phyloP scores from a whole-genome alignment of 2,113 vertebrate genomes.

The Piprites chloris region DNA sequence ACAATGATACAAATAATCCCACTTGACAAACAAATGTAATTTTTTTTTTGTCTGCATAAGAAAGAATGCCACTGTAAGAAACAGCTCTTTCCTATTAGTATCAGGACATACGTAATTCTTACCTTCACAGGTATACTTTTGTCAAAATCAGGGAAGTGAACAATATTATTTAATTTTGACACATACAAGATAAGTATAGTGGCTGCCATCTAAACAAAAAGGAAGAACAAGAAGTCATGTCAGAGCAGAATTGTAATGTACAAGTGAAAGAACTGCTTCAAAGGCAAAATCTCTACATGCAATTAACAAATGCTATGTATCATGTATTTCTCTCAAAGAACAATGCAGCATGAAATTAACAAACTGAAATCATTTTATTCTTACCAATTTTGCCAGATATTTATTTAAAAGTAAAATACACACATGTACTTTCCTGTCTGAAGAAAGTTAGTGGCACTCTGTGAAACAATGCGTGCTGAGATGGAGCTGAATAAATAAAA shows the following conservation, averaged over 20 bases:
- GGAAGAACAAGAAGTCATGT: not conserved
- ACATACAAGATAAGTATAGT: constrained; percentile 78
- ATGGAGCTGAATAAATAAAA: not conserved
- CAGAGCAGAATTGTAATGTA: not conserved
- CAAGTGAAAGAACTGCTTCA: not conserved
- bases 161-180: constrained; percentile 73
- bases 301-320: not conserved
- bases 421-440: not conserved
- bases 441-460: not conserved
- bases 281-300: not conserved
- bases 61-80: not conserved
- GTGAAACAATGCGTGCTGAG: not conserved
- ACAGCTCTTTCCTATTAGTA: not conserved
- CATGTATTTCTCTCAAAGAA: not conserved
- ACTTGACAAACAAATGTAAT: not conserved
- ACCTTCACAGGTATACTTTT: constrained; percentile 77
- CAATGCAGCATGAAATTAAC: not conserved
- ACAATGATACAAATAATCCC: not conserved
- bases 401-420: not conserved
- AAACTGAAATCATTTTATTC: not conserved
- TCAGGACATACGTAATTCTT: not conserved
- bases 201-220: constrained; percentile 72
- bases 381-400: not conserved
- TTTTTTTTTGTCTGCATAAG: not conserved
- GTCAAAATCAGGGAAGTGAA: constrained; percentile 81